phyloP scores from a whole-genome alignment of 2,797 vertebrate genomes.

The Aplochiton taeniatus region DNA sequence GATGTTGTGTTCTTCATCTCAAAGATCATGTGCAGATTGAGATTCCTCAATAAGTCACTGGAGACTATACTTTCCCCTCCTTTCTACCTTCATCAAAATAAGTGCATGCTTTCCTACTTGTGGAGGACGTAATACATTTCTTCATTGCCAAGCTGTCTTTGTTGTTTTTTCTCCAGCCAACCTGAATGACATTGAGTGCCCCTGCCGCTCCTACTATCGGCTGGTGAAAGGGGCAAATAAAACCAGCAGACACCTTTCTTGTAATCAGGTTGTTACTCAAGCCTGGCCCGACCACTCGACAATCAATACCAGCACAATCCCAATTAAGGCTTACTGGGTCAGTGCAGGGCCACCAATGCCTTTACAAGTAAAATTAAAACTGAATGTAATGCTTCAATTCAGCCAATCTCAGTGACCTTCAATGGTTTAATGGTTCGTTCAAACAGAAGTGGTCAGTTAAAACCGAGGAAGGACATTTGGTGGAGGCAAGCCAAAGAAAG shows the following conservation, averaged over 20 bases:
- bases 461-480: conserved; percentile 52
- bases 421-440: conserved; percentile 72
- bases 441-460: conserved; percentile 67
- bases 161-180: conserved; percentile 44
- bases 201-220: conserved; percentile 46
- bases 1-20: conserved; percentile 1
- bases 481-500: conserved; percentile 39
- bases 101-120: too few relatives aligned
- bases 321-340: conserved; percentile 80
- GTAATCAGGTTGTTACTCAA: conserved; percentile 80
- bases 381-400: conserved; percentile 81
- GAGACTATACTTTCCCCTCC: too few relatives aligned
- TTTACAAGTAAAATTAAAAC: conserved; percentile 65
- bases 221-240: conserved; percentile 62
- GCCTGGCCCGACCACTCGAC: conserved; percentile 65
- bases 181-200: conserved; percentile 72
- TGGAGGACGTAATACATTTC: not conserved
- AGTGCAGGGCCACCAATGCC: conserved; percentile 77
- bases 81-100: too few relatives aligned
- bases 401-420: conserved; percentile 76
- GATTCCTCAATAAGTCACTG: too few relatives aligned
- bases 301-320: conserved; percentile 82
- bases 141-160: conserved; percentile 3
- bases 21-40: conserved; percentile 1
- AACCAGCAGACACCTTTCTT: conserved; percentile 53